Percentiles rank a stretch among this genome's conserved stretches.
phyloP scores from a whole-genome alignment of 2,888 invertebrate species.

The Drosophila neonasuta region DNA sequence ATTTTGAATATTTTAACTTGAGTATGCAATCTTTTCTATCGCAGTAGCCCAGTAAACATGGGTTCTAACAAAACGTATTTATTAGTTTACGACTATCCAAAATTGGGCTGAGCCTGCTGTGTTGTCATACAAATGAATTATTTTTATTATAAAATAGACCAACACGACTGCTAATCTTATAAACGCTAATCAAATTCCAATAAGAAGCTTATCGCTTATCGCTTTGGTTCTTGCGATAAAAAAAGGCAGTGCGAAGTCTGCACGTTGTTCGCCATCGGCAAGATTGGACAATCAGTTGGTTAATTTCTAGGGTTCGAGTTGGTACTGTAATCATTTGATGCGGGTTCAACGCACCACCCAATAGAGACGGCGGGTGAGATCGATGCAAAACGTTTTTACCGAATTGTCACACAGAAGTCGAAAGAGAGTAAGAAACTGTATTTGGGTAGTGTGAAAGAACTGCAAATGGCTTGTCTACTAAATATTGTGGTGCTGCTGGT shows the following conservation, averaged over 20 bases:
- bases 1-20: too few species aligned
- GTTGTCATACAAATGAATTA: background rate
- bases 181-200: constrained; percentile 32
- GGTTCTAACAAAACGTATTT: background rate
- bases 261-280: background rate
- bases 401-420: constrained; percentile 32
- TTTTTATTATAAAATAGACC: constrained; percentile 12
- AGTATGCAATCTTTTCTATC: too few species aligned
- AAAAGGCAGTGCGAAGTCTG: constrained; percentile 40
- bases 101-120: constrained; percentile 26
- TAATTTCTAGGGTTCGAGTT: background rate
- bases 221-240: constrained; percentile 26
- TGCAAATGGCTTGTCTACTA: constrained; percentile 26
- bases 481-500: constrained; percentile 7
- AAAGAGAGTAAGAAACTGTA: background rate
- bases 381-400: constrained; percentile 25
- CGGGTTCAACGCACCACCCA: constrained; percentile 35
- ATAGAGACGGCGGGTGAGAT: constrained; percentile 4
- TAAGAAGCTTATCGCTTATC: constrained; percentile 40
- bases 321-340: constrained; percentile 33
- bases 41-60: background rate
- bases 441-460: constrained; percentile 1
- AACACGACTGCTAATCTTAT: constrained; percentile 29
- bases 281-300: constrained; percentile 6
- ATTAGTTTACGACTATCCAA: background rate